Evolutionary conservation across 2,113 vertebrate genomes (phyloP), one percentile per base, ranked within the genome.

Genomic region (Atherinomorus stipes): DNA sequence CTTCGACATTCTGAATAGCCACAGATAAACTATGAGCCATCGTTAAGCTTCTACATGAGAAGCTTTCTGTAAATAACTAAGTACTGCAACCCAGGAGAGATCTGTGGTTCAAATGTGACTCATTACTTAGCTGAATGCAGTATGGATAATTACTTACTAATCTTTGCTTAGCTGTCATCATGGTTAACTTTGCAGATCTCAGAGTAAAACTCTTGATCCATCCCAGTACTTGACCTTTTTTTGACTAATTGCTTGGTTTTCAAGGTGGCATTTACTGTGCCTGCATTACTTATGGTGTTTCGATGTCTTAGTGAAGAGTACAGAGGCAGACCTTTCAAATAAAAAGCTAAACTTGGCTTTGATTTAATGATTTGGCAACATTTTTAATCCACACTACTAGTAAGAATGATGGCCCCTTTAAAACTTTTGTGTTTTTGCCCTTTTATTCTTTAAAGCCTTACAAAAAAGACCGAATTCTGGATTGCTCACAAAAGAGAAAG

Each of bases 251-350:
- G 91, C 85, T 93, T 93, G 93, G 93, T 95, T 94, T 94, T 89
- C 93, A 94, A 94, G 89, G 85, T 86, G 83, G 81, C 81, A 86
- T 93, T 95, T 94, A 94, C 94, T 95, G 93, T 94, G 83, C 69
- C 91, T 90, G 88, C 76, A 92, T 94, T 96, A 95, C 96, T 96
- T 96, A 95, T 94, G 96, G 94, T 85, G 91, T n/a, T n/a, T n/a
- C n/a, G n/a, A n/a, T 91, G 91, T 94, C 93, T 93, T 93, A 91
- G 91, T 91, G 86, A 93, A 86, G 85, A 47, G 16, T 3, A n/a
- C 18, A 7, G 87, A 74, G 22, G 34, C 64, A 10, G 76, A 47
- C 18, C 44, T 9, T 47, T n/a, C 7, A 18, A 90, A 91, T 89
- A 59, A 34, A 90, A 88, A 86, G 76, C 86, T 90, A 94, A 95